A percentile compares a stretch with the other conserved stretches of the same genome.
Conservation (phyloP, 2,113 vertebrate species). For the Chloroceryle aenea region DNA sequence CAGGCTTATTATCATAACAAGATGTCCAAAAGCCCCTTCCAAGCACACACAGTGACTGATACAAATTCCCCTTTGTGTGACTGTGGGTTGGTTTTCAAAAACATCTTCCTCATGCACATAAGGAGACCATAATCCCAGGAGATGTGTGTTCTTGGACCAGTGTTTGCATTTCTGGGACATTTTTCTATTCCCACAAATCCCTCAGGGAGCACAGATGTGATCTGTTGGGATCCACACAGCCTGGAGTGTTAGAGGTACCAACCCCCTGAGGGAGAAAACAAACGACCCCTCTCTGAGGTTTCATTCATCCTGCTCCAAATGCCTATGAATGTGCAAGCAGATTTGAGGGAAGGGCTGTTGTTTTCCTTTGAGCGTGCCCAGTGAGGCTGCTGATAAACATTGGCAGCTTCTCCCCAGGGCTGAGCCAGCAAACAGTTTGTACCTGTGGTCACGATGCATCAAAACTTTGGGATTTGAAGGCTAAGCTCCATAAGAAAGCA, state of each 20-base stretch:
- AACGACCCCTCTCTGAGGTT: constrained; percentile 9
- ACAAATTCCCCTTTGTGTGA: constrained; percentile 35
- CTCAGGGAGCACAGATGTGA: not conserved
- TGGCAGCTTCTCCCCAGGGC: not conserved
- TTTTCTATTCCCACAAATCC: constrained; percentile 29
- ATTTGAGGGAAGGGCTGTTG: not conserved
- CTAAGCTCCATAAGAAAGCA: not conserved
- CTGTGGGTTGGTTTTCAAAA: not conserved
- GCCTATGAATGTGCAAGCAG: not conserved
- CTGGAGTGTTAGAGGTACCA: not conserved
- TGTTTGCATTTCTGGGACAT: not conserved
- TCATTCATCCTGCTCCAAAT: constrained; percentile 7
- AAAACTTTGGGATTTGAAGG: not conserved
- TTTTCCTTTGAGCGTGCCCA: not conserved
- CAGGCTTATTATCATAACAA: constrained; percentile 8
- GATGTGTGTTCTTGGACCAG: not conserved
- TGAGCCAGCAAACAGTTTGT: constrained; percentile 7
- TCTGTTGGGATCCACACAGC: not conserved
- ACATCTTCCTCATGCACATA: not conserved
- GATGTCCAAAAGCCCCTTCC: constrained; percentile 14
- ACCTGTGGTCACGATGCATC: not conserved
- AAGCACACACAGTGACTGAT: not conserved
- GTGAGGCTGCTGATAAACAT: not conserved
- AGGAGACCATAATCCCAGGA: not conserved
- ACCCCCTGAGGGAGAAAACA: not conserved